Conservation (phyloP, 2,888 invertebrate genomes). For the Kuschelorhynchus macadamiae region DNA sequence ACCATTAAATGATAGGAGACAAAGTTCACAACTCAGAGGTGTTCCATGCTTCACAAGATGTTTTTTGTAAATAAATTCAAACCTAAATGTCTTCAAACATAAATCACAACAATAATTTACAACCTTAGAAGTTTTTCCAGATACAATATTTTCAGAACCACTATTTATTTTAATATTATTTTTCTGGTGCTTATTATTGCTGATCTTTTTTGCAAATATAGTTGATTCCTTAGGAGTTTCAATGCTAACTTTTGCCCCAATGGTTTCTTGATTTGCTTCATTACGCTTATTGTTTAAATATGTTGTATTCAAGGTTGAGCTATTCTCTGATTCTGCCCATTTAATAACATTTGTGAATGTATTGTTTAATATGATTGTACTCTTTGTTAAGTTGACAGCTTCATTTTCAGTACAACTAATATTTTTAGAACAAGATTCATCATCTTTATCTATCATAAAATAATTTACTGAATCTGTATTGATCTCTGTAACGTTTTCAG, state of each 20-base stretch:
- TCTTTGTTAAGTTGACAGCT: slow-evolving; percentile 8
- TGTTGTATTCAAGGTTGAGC: slow-evolving; percentile 2
- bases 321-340: slow-evolving; percentile 25
- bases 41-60: slow-evolving; percentile 62
- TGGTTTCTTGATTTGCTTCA: neutral
- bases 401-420: slow-evolving; percentile 31
- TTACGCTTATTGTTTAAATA: neutral
- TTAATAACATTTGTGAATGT: slow-evolving; percentile 20
- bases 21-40: slow-evolving; percentile 61
- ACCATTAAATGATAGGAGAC: slow-evolving; percentile 62
- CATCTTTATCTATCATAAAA: neutral
- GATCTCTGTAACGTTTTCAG: neutral
- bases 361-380: slow-evolving; percentile 6
- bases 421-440: slow-evolving; percentile 8
- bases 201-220: too few relatives aligned
- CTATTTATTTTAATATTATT: neutral
- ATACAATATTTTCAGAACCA: slow-evolving; percentile 8
- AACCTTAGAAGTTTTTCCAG: slow-evolving; percentile 12
- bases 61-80: slow-evolving; percentile 57
- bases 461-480: neutral
- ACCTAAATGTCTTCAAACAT: slow-evolving; percentile 60
- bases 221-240: neutral
- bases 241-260: neutral
- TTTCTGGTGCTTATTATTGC: neutral
- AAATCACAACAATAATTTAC: slow-evolving; percentile 52